phyloP scores from a whole-genome alignment of 2,888 invertebrate genomes.

The Mythimna ferrago region DNA sequence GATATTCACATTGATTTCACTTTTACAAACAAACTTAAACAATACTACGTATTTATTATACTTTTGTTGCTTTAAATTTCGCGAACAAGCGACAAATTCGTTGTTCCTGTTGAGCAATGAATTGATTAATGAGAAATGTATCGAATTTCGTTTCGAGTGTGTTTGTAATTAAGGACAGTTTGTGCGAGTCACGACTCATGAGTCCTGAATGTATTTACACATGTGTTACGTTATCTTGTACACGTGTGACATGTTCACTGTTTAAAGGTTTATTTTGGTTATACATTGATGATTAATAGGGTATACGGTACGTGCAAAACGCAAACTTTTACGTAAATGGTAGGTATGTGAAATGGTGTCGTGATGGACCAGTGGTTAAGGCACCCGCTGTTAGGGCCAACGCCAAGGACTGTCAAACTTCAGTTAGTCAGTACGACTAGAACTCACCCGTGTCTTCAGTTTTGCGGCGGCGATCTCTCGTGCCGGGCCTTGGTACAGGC shows the following conservation, averaged over 20 bases:
- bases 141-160: slow-evolving; percentile 29
- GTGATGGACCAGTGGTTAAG: too few species aligned
- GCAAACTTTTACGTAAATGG: neutral
- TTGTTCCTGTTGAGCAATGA: slow-evolving; percentile 42
- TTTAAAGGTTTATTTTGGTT: neutral
- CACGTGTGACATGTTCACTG: neutral
- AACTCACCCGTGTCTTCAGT: too few species aligned
- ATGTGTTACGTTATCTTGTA: neutral
- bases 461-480: too few species aligned
- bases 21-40: too few species aligned
- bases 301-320: neutral
- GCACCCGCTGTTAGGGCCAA: too few species aligned
- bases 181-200: neutral
- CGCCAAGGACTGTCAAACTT: too few species aligned
- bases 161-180: slow-evolving; percentile 16
- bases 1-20: too few species aligned
- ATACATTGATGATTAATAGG: neutral
- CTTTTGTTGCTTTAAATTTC: slow-evolving; percentile 14
- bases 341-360: neutral
- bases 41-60: neutral
- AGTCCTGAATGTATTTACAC: slow-evolving; percentile 6
- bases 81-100: slow-evolving; percentile 23
- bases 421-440: too few species aligned
- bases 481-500: too few species aligned
- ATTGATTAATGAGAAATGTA: slow-evolving; percentile 54